phyloP scores from a whole-genome alignment of 2,888 invertebrate genomes.

The Orthonychiurus folsomi region DNA sequence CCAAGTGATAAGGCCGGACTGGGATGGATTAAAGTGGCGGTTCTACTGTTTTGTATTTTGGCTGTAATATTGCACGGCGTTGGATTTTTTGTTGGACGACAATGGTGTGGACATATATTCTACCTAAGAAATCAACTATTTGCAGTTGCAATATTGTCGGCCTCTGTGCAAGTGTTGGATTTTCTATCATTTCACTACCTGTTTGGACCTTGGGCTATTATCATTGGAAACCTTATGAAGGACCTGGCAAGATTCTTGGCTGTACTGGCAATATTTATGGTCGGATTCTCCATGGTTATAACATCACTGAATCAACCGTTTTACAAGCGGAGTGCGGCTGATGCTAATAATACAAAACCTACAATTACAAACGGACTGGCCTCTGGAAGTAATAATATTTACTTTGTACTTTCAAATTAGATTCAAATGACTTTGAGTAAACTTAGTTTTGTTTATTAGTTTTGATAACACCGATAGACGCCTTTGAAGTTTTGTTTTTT shows the following conservation, averaged over 20 bases:
- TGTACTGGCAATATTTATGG: slow-evolving; percentile 93
- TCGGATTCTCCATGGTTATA: slow-evolving; percentile 95
- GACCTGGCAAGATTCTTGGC: slow-evolving; percentile 94
- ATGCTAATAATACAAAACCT: slow-evolving; percentile 14
- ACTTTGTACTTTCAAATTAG: not conserved
- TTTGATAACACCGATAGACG: slow-evolving; percentile 79
- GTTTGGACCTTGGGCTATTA: slow-evolving; percentile 99
- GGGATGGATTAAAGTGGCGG: slow-evolving; percentile 85
- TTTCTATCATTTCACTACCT: slow-evolving; percentile 98
- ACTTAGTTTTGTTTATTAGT: slow-evolving; percentile 57
- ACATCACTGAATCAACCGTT: slow-evolving; percentile 88
- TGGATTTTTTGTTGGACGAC: slow-evolving; percentile 56
- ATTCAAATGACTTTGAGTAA: slow-evolving; percentile 17
- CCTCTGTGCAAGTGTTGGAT: slow-evolving; percentile 94
- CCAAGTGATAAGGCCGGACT: slow-evolving; percentile 95
- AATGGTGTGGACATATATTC: slow-evolving; percentile 75
- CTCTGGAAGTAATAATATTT: slow-evolving; percentile 36
- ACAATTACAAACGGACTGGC: slow-evolving; percentile 41
- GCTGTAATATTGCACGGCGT: slow-evolving; percentile 82
- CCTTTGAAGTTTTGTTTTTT: slow-evolving; percentile 96
- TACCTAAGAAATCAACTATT: slow-evolving; percentile 96
- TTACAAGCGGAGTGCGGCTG: slow-evolving; percentile 20
- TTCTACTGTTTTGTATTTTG: slow-evolving; percentile 75
- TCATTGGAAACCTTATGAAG: slow-evolving; percentile 89
- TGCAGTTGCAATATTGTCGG: slow-evolving; percentile 85